phyloP scores from a whole-genome alignment of 2,797 vertebrate genomes.

The Bucorvus abyssinicus region DNA sequence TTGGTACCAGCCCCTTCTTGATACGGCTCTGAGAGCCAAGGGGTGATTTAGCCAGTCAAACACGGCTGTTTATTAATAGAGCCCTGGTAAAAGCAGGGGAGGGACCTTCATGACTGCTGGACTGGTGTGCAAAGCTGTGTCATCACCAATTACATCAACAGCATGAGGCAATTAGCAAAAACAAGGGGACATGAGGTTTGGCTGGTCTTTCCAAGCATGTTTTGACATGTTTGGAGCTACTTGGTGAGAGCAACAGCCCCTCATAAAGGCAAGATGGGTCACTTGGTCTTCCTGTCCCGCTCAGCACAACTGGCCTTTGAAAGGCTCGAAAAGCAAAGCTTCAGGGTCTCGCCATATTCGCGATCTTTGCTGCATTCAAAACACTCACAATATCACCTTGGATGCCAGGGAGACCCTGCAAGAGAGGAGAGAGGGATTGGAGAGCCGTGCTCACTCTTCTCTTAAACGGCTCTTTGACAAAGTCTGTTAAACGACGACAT shows the following conservation, averaged over 20 bases:
- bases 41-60: neutral
- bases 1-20: neutral
- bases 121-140: neutral
- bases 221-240: neutral
- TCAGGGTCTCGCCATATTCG: neutral
- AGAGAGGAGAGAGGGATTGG: neutral
- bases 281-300: neutral
- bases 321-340: neutral
- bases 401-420: slow-evolving; percentile 81
- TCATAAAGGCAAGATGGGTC: neutral
- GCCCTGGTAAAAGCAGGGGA: neutral
- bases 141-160: neutral
- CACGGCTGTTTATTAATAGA: neutral
- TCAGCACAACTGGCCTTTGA: neutral
- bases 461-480: neutral
- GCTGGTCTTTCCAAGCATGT: neutral
- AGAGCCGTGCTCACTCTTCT: neutral
- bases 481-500: neutral
- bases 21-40: neutral
- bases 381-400: slow-evolving; percentile 82
- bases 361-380: neutral
- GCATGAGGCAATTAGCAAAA: neutral
- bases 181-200: neutral
- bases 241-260: neutral
- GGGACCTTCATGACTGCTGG: neutral